Evolutionary conservation across 92 coral and sea anemone species (phyloP).

Genomic region (Parazoanthus darwini): DNA sequence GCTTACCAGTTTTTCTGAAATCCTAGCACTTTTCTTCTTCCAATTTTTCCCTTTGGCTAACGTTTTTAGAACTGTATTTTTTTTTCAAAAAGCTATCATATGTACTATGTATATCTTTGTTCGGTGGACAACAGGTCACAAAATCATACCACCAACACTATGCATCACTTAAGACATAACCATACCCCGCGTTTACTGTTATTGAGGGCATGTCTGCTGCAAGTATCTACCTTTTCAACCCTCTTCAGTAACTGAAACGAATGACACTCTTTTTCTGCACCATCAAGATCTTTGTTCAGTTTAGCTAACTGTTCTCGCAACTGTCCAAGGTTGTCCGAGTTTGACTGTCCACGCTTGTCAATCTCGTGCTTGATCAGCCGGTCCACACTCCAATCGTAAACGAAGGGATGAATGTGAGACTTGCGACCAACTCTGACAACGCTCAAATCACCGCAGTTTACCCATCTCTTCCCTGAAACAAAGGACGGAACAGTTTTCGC

Average conservation of each 20-base stretch:
- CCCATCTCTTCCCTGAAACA: constrained; percentile 28
- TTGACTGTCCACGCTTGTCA: constrained; percentile 22
- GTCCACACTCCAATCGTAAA: constrained; percentile 64
- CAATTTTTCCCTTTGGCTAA: no score
- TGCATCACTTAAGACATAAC: no score
- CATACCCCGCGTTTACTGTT: not conserved
- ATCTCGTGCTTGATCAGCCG: constrained; percentile 50
- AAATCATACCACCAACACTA: no score
- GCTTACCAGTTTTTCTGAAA: no score
- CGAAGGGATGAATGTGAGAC: constrained; percentile 65
- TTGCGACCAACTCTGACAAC: constrained; percentile 90
- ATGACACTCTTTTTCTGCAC: constrained; percentile 40
- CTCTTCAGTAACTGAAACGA: not conserved
- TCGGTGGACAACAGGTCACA: no score
- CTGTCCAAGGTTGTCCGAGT: constrained; percentile 33
- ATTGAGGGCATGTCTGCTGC: not conserved
- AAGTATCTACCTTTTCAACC: constrained; percentile 12
- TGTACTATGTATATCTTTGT: no score
- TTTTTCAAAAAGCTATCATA: no score
- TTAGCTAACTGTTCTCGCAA: constrained; percentile 26
- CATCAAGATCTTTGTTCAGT: constrained; percentile 35
- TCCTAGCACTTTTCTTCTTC: no score
- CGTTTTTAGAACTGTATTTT: no score
- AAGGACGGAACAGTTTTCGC: not conserved
- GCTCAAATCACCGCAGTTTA: constrained; percentile 82